Evolutionary conservation across 1,140 invertebrate genomes (phyloP).

Genomic region (Plectrocnemia conspersa): DNA sequence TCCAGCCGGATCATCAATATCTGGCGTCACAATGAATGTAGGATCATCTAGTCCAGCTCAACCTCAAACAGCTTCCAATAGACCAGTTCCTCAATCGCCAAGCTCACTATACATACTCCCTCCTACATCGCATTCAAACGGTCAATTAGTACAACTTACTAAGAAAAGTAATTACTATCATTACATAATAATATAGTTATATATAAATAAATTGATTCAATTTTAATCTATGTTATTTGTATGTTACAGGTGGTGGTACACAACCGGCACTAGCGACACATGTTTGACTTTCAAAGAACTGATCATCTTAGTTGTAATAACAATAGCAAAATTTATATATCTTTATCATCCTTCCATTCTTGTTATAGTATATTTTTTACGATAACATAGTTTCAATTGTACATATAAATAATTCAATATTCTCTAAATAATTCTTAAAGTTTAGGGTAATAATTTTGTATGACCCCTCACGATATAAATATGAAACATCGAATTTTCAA

Average conservation of each 20-base stretch:
- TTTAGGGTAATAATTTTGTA: no score
- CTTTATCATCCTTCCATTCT: conserved; percentile 21
- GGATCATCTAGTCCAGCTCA: conserved; percentile 21
- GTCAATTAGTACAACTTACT: conserved; percentile 31
- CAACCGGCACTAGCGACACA: conserved; percentile 30
- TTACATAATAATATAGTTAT: conserved; percentile 7
- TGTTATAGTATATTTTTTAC: conserved; percentile 14
- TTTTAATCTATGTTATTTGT: background rate
- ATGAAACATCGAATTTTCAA: no score
- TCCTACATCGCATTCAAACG: conserved; percentile 13
- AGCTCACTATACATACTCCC: conserved; percentile 30
- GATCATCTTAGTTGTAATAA: conserved; percentile 10
- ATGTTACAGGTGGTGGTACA: conserved; percentile 24
- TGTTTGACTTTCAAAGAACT: conserved; percentile 31
- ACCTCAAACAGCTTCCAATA: conserved; percentile 23
- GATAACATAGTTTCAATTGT: background rate
- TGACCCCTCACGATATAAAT: no score
- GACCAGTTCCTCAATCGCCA: conserved; percentile 25
- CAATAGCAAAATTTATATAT: conserved; percentile 16
- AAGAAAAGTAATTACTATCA: conserved; percentile 24
- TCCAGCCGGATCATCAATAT: conserved; percentile 1
- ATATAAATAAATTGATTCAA: background rate
- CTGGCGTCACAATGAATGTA: conserved; percentile 5
- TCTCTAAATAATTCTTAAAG: no score
- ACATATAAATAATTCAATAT: background rate